Conservation (phyloP, 92 coral and sea anemone species). For the Zoanthus sociatus region DNA sequence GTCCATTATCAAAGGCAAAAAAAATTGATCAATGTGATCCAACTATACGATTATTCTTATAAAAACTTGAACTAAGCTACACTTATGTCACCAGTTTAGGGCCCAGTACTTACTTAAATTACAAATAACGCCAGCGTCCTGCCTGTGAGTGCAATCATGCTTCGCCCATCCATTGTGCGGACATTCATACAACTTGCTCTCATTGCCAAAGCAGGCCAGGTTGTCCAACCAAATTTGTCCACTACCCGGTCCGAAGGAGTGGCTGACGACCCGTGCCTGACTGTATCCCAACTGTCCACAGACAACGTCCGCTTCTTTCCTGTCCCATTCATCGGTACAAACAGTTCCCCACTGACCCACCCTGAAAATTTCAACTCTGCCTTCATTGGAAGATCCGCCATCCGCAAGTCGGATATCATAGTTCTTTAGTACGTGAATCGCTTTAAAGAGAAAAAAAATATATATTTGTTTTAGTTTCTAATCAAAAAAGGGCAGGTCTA, state of each 20-base stretch:
- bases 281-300: slow-evolving; percentile 81
- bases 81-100: no score
- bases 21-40: no score
- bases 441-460: slow-evolving; percentile 18
- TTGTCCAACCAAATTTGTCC: slow-evolving; percentile 88
- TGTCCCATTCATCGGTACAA: slow-evolving; percentile 80
- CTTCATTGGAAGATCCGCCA: slow-evolving; percentile 60
- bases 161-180: slow-evolving; percentile 88
- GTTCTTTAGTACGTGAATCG: slow-evolving; percentile 77
- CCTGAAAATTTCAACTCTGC: slow-evolving; percentile 86
- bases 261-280: not conserved
- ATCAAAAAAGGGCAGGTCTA: not conserved
- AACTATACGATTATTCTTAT: no score
- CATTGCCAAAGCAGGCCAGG: slow-evolving; percentile 76
- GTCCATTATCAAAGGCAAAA: no score
- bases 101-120: slow-evolving; percentile 18
- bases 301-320: slow-evolving; percentile 73
- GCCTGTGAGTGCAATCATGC: slow-evolving; percentile 74
- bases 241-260: slow-evolving; percentile 69
- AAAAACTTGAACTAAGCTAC: no score
- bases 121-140: slow-evolving; percentile 78
- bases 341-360: slow-evolving; percentile 92
- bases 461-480: not conserved
- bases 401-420: slow-evolving; percentile 79
- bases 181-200: slow-evolving; percentile 73